phyloP scores from a whole-genome alignment of 2,888 invertebrate genomes.

The Hyles lineata region DNA sequence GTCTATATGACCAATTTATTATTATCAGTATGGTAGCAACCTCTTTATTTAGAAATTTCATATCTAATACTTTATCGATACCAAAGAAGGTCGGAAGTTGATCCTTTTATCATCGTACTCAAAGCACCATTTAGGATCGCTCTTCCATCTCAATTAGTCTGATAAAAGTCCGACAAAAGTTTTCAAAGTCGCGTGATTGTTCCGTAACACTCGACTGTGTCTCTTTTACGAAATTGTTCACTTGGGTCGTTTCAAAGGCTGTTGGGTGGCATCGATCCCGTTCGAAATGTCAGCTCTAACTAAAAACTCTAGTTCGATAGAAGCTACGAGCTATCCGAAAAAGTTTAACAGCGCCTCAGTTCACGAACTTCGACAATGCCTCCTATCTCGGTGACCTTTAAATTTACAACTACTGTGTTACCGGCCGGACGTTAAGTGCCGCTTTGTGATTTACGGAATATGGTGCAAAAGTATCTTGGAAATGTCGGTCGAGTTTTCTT shows the following conservation, averaged over 20 bases:
- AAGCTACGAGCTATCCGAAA: conserved; percentile 13
- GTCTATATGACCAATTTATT: too few species aligned
- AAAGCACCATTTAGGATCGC: background rate
- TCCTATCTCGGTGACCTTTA: conserved; percentile 33
- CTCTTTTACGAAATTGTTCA: conserved; percentile 1
- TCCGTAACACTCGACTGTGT: background rate
- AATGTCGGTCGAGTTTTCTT: background rate
- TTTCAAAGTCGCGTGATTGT: background rate
- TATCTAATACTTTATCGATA: background rate
- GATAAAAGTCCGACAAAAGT: background rate
- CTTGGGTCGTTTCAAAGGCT: background rate
- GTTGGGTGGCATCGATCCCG: background rate
- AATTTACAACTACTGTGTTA: conserved; percentile 1
- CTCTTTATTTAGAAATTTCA: background rate
- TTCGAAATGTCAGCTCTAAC: conserved; percentile 14
- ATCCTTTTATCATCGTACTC: too few species aligned
- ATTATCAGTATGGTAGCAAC: too few species aligned
- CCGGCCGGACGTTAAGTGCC: background rate
- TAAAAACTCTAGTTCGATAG: conserved; percentile 20
- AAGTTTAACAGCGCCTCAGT: conserved; percentile 28
- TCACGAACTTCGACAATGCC: conserved; percentile 29
- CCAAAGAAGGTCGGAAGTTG: background rate
- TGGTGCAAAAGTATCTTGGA: background rate
- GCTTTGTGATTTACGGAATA: conserved; percentile 8
- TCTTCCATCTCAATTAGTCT: background rate